Evolutionary conservation across 2,113 vertebrate species (phyloP).

Genomic region (Sinocyclocheilus maitianheensis): DNA sequence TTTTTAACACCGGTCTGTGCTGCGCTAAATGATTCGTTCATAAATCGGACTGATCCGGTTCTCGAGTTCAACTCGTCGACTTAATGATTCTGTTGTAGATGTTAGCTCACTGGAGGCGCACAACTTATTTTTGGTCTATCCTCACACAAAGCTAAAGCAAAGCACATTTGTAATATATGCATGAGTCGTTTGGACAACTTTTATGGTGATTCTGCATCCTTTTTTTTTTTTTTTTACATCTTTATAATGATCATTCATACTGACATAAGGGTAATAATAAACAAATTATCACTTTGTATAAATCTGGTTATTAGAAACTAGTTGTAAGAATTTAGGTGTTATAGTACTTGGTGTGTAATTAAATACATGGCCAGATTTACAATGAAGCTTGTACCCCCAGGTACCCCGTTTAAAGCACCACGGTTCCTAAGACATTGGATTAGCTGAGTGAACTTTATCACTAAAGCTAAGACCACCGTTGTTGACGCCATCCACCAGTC

Average conservation of each 20-base stretch:
- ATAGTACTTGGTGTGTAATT: not conserved
- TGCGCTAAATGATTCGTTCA: not conserved
- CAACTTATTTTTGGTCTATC: not conserved
- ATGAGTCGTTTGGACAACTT: not conserved
- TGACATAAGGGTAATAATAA: not conserved
- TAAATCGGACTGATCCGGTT: not conserved
- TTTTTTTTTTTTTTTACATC: not conserved
- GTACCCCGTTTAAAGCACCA: conserved; percentile 75
- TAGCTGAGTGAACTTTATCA: conserved; percentile 69
- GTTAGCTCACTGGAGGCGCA: not conserved
- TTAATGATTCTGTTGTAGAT: not conserved
- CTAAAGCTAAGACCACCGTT: conserved; percentile 51
- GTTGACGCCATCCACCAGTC: conserved; percentile 62
- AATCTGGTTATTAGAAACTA: not conserved
- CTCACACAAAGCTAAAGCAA: not conserved
- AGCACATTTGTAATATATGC: not conserved
- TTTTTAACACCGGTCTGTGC: not conserved
- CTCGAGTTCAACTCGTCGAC: not conserved
- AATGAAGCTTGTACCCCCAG: conserved; percentile 48
- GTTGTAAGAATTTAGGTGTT: not conserved
- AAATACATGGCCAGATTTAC: not conserved
- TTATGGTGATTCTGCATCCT: not conserved
- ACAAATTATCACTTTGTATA: not conserved
- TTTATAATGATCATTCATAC: not conserved
- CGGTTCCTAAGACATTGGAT: conserved; percentile 67